A percentile compares a stretch with the other conserved stretches of the same genome.
Conservation (phyloP, 2,113 vertebrate genomes). For the Microtus pennsylvanicus region DNA sequence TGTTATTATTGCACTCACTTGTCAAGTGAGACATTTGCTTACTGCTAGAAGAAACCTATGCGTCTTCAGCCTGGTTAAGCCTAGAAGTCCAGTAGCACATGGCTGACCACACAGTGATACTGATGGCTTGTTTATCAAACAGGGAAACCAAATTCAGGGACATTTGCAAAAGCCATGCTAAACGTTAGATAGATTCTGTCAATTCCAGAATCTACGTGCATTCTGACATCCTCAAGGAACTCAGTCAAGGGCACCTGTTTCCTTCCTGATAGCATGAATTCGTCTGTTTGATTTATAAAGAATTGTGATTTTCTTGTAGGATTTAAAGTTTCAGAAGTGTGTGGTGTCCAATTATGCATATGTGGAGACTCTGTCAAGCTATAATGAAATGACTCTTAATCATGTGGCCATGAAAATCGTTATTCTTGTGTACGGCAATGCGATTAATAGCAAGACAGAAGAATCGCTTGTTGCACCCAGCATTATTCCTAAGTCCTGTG, state of each 20-base stretch:
- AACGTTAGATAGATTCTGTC: background rate
- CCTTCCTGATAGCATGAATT: background rate
- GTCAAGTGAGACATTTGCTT: background rate
- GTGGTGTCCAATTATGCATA: background rate
- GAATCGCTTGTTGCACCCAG: conserved; percentile 61
- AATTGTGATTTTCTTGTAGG: conserved; percentile 58
- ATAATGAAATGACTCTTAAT: conserved; percentile 69
- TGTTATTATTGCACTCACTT: background rate
- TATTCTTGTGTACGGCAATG: conserved; percentile 75
- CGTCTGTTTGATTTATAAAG: background rate
- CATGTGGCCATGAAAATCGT: background rate
- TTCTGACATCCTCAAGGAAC: background rate
- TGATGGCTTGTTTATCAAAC: background rate
- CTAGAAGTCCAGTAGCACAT: background rate
- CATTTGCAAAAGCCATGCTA: background rate
- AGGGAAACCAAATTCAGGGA: background rate
- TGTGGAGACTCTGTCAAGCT: conserved; percentile 75
- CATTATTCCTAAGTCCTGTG: conserved; percentile 73
- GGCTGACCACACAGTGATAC: too few species aligned
- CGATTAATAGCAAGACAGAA: conserved; percentile 65
- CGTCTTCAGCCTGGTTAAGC: background rate
- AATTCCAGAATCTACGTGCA: too few species aligned
- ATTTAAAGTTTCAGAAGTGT: conserved; percentile 67
- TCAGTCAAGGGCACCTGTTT: background rate
- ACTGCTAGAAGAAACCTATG: background rate